Conservation (phyloP, 2,113 vertebrate species). For the Falcunculus frontatus region DNA sequence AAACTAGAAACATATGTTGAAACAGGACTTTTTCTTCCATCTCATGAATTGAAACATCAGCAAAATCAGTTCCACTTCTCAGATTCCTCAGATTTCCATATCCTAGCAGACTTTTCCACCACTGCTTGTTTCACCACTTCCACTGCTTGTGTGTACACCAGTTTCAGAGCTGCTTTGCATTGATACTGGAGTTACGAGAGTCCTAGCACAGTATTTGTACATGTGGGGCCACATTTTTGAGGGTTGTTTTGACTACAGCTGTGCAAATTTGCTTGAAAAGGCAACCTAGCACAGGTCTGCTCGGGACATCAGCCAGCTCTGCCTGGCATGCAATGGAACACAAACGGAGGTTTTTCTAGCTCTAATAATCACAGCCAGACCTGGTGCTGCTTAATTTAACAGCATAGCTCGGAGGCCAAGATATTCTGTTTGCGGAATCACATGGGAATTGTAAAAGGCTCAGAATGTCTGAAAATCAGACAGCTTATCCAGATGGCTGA, state of each 20-base stretch:
- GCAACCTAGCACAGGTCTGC: constrained; percentile 11
- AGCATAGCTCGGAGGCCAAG: constrained; percentile 10
- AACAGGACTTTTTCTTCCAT: not conserved
- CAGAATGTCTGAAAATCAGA: constrained; percentile 52
- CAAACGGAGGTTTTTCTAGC: constrained; percentile 37
- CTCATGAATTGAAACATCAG: not conserved
- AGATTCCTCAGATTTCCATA: not conserved
- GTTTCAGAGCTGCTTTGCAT: not conserved
- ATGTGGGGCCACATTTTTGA: not conserved
- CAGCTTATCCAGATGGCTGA: constrained; percentile 44
- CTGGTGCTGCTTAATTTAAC: constrained; percentile 46
- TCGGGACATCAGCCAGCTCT: not conserved
- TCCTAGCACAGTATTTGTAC: not conserved
- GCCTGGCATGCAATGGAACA: constrained; percentile 4
- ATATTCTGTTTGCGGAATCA: constrained; percentile 42
- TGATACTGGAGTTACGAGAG: not conserved
- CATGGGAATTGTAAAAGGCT: constrained; percentile 48
- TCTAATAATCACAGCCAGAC: constrained; percentile 39
- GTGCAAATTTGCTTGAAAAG: not conserved
- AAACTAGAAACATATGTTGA: not conserved
- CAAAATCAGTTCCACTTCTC: not conserved
- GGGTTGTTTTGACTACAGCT: not conserved
- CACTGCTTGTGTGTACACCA: not conserved
- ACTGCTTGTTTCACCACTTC: not conserved
- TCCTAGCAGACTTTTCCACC: not conserved